A percentile compares a stretch with the other conserved stretches of the same genome.
phyloP scores from a whole-genome alignment of 2,888 invertebrate species.

The Chrysotoxum bicinctum region DNA sequence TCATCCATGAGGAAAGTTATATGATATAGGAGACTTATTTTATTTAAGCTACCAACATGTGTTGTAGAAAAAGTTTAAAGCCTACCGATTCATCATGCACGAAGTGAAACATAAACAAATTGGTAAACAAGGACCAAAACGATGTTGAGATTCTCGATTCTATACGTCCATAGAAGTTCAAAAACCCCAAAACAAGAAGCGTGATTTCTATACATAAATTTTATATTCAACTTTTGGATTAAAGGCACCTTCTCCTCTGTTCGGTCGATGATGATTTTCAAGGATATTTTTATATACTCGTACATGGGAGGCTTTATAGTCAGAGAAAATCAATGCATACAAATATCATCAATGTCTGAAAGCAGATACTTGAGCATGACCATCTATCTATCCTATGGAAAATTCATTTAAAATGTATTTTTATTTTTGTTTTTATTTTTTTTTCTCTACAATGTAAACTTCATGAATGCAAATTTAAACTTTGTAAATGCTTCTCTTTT shows the following conservation, averaged over 20 bases:
- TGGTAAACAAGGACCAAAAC: background rate
- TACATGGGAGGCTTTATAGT: background rate
- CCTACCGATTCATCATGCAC: background rate
- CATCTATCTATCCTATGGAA: background rate
- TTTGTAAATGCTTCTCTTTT: background rate
- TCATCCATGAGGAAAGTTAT: background rate
- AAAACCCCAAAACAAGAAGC: conserved; percentile 24
- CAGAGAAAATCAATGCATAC: conserved; percentile 2
- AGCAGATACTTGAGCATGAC: conserved; percentile 3
- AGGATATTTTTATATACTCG: background rate
- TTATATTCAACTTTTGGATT: conserved; percentile 34
- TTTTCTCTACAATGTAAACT: conserved; percentile 1
- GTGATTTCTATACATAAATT: background rate
- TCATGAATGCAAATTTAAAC: conserved; percentile 11
- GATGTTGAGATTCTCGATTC: background rate
- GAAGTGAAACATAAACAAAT: background rate
- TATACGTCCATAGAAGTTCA: conserved; percentile 1
- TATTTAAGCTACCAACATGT: background rate
- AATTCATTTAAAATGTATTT: no score
- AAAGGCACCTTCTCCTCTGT: conserved; percentile 13
- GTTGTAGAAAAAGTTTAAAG: conserved; percentile 1
- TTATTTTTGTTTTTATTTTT: background rate
- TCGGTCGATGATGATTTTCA: conserved; percentile 28
- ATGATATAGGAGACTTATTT: background rate
- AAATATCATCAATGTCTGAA: background rate